A percentile compares a stretch with the other conserved stretches of the same genome.
Evolutionary conservation across 2,888 invertebrate genomes (phyloP).

Genomic region (Habroteleia sp.): DNA sequence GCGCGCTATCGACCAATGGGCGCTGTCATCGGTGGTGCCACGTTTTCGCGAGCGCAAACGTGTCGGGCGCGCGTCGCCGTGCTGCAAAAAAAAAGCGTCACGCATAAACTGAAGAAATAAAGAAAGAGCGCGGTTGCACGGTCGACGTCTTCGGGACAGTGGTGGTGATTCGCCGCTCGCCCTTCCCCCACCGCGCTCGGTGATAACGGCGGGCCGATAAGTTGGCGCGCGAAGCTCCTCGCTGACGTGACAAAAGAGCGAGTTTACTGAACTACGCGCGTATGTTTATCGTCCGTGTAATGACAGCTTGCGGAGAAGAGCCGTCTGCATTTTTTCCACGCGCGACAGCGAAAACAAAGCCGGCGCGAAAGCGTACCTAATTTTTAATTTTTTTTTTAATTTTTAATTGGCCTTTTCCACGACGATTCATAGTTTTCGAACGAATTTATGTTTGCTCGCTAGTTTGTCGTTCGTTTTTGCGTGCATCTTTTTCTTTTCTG

Average conservation of each 20-base stretch:
- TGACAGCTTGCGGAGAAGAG: slow-evolving; percentile 52
- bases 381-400: slow-evolving; percentile 16
- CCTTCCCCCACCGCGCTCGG: slow-evolving; percentile 2
- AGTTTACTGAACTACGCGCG: slow-evolving; percentile 64
- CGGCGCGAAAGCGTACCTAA: slow-evolving; percentile 36
- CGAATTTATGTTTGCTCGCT: slow-evolving; percentile 2
- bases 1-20: slow-evolving; percentile 33
- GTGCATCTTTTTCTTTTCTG: not conserved
- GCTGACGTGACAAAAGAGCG: slow-evolving; percentile 64
- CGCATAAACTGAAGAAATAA: slow-evolving; percentile 39
- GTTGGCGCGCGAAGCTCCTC: slow-evolving; percentile 53
- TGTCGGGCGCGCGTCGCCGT: slow-evolving; percentile 23
- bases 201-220: slow-evolving; percentile 59
- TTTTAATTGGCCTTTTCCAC: slow-evolving; percentile 23
- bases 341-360: slow-evolving; percentile 56
- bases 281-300: slow-evolving; percentile 64
- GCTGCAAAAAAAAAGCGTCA: slow-evolving; percentile 34
- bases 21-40: slow-evolving; percentile 35
- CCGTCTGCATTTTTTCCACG: slow-evolving; percentile 53
- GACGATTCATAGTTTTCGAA: not conserved
- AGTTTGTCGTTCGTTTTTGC: not conserved
- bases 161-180: slow-evolving; percentile 10
- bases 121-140: slow-evolving; percentile 35
- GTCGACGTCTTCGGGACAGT: slow-evolving; percentile 40
- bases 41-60: slow-evolving; percentile 34